These are phyloP conservation scores for Macropis europaea DNA, from an alignment of 2,888 invertebrate genomes.

Conservation along the genomic window DNA sequence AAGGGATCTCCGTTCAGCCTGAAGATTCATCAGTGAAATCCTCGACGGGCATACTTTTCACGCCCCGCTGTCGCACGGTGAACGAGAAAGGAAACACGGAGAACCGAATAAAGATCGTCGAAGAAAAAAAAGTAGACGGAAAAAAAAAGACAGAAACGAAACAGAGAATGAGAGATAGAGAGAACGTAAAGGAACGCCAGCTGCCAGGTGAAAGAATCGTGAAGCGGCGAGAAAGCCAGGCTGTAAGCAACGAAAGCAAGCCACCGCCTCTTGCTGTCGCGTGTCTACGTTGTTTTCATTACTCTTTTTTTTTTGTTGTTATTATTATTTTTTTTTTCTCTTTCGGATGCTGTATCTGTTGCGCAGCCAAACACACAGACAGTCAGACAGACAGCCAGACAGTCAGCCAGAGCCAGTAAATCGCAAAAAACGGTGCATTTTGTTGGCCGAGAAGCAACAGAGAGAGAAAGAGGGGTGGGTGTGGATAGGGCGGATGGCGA, in stretches of 20 bases:
- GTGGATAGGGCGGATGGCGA: constrained; percentile 2
- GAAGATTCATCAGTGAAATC: no score
- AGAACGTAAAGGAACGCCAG: constrained; percentile 51
- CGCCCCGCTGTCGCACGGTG: no score
- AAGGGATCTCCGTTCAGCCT: no score
- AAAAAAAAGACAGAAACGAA: neutral
- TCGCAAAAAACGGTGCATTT: constrained; percentile 47
- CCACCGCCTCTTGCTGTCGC: constrained; percentile 38
- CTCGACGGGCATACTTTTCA: no score
- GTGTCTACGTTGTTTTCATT: neutral
- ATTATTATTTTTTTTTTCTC: constrained; percentile 28
- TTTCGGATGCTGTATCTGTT: constrained; percentile 44
- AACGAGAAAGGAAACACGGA: neutral
- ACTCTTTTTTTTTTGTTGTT: constrained; percentile 1
- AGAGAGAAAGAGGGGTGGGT: neutral
- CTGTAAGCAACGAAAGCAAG: constrained; percentile 56
- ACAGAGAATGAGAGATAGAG: constrained; percentile 15
- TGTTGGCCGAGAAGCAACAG: constrained; percentile 58
- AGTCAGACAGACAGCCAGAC: constrained; percentile 42
- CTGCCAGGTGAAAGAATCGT: constrained; percentile 56
- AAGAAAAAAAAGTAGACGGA: neutral
- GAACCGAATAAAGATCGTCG: no score
- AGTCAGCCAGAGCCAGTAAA: constrained; percentile 45
- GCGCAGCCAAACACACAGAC: constrained; percentile 50
- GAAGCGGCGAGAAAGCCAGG: constrained; percentile 64